Conservation (phyloP, 2,113 vertebrate species). For the Bothrops jararaca region DNA sequence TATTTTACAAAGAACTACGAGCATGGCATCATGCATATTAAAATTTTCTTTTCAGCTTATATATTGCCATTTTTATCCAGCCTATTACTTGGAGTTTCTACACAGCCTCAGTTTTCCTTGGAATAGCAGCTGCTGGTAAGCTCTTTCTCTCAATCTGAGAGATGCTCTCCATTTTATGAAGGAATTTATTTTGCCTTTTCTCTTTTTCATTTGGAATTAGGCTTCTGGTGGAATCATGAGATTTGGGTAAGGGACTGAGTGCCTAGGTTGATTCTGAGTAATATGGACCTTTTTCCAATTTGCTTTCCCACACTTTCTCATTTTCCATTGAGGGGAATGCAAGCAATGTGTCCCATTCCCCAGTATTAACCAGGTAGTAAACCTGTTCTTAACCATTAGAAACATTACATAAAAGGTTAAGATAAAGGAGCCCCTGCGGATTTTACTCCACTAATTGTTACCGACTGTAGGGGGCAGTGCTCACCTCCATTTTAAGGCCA, state of each 20-base stretch:
- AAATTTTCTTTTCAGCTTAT: conserved; percentile 78
- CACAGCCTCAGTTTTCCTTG: conserved; percentile 90
- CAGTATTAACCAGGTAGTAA: neutral
- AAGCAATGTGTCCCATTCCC: neutral
- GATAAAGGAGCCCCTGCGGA: neutral
- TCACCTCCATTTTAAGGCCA: too few relatives aligned
- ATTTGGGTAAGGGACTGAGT: neutral
- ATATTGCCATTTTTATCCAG: conserved; percentile 95
- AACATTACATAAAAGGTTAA: neutral
- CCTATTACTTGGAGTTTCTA: conserved; percentile 93
- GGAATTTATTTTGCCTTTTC: neutral
- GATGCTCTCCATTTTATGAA: neutral
- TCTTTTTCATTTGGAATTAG: neutral
- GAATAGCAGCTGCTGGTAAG: conserved; percentile 94
- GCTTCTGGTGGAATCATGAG: neutral
- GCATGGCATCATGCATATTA: neutral
- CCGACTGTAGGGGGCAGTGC: too few relatives aligned
- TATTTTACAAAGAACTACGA: neutral
- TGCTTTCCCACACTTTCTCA: neutral
- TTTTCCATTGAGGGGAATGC: neutral
- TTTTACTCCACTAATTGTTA: too few relatives aligned
- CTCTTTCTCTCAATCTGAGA: conserved; percentile 19
- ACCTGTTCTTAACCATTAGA: neutral
- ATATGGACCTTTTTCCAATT: neutral
- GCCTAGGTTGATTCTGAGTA: neutral